Conservation (phyloP, 1,140 invertebrate genomes). For the Matsumurasca onukii region DNA sequence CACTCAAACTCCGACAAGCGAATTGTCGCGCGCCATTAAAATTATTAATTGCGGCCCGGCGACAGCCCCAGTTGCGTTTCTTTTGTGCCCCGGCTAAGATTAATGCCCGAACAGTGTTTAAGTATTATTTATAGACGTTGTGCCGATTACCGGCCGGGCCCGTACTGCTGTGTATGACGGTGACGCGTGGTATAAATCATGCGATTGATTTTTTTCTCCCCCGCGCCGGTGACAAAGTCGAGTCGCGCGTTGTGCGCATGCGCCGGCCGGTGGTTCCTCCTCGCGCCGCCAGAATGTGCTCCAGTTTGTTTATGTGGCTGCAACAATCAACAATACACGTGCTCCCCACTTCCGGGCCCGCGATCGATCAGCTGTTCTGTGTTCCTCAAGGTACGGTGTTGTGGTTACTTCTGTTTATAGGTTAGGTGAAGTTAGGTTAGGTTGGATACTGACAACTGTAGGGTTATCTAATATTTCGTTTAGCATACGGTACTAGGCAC, state of each 20-base stretch:
- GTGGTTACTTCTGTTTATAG: too few species aligned
- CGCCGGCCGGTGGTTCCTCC: background rate
- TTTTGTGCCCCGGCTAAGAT: conserved; percentile 28
- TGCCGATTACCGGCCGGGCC: conserved; percentile 12
- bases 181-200: conserved; percentile 21
- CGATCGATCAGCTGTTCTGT: background rate
- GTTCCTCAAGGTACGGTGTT: background rate
- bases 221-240: conserved; percentile 17
- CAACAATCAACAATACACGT: conserved; percentile 14
- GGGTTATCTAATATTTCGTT: too few species aligned
- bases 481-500: too few species aligned
- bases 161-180: conserved; percentile 11
- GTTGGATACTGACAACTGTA: too few species aligned
- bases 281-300: conserved; percentile 11
- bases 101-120: conserved; percentile 28
- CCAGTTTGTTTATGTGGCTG: conserved; percentile 17
- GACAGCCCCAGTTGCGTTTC: conserved; percentile 19
- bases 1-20: conserved; percentile 22
- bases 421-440: too few species aligned
- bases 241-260: conserved; percentile 12
- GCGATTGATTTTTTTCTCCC: conserved; percentile 29
- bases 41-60: conserved; percentile 27
- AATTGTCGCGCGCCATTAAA: conserved; percentile 31
- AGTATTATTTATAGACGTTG: conserved; percentile 31
- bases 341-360: background rate